These are phyloP conservation scores for Gobio occitaniae DNA, from an alignment of 2,797 vertebrate genomes.

Conservation along the genomic window DNA sequence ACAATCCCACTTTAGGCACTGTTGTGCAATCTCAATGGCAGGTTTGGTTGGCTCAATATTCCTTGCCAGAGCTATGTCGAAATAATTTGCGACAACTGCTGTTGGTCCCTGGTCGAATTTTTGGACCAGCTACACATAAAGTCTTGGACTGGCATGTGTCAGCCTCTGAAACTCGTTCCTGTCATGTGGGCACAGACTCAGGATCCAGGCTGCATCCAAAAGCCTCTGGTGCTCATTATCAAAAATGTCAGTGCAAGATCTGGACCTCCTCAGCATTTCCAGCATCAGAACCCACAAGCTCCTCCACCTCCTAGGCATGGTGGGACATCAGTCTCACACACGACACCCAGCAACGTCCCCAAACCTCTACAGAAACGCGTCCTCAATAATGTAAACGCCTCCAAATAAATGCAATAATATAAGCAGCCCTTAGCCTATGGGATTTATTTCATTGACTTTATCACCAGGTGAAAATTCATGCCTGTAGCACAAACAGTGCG, in stretches of 20 bases:
- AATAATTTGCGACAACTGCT: neutral
- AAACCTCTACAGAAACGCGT: neutral
- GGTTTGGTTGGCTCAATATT: neutral
- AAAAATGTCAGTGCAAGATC: neutral
- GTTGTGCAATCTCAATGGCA: neutral
- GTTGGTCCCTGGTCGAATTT: neutral
- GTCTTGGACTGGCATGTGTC: neutral
- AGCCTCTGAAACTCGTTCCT: neutral
- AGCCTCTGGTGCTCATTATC: neutral
- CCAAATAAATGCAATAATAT: neutral
- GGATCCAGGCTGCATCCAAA: neutral
- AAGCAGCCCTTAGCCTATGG: neutral
- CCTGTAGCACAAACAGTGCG: constrained; percentile 7
- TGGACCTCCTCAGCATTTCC: neutral
- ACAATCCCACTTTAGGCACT: neutral
- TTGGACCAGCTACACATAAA: neutral
- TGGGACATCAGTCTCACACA: neutral
- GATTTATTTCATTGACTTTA: neutral
- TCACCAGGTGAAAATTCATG: neutral
- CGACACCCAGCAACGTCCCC: neutral
- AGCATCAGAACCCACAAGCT: neutral
- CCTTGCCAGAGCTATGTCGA: neutral
- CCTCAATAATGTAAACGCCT: neutral
- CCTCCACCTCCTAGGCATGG: neutral
- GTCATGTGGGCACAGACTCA: neutral